Evolutionary conservation across 2,888 invertebrate genomes (phyloP).

Genomic region (Aporophyla nigra): DNA sequence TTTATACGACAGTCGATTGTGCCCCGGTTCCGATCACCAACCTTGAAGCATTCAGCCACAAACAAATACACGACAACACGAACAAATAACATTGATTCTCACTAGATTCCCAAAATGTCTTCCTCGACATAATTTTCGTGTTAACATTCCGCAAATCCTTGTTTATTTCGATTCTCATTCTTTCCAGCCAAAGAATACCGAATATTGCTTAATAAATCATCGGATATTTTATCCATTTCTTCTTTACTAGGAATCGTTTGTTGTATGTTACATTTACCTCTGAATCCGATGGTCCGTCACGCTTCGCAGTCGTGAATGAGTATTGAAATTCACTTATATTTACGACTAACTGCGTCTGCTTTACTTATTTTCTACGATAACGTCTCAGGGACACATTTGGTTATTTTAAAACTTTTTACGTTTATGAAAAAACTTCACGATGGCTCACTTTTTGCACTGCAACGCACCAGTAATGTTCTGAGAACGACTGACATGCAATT

Average conservation of each 20-base stretch:
- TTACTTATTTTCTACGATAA: conserved; percentile 71
- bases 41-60: conserved; percentile 57
- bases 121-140: conserved; percentile 66
- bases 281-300: conserved; percentile 47
- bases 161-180: conserved; percentile 65
- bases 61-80: conserved; percentile 64
- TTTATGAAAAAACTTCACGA: conserved; percentile 73
- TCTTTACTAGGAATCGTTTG: conserved; percentile 49
- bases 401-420: conserved; percentile 71
- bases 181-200: conserved; percentile 46
- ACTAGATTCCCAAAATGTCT: conserved; percentile 63
- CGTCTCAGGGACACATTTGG: conserved; percentile 66
- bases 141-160: conserved; percentile 70
- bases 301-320: conserved; percentile 45
- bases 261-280: conserved; percentile 66
- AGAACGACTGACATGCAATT: conserved; percentile 75
- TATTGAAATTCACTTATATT: conserved; percentile 61
- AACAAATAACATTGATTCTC: conserved; percentile 59
- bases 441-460: conserved; percentile 67
- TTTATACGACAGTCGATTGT: conserved; percentile 67
- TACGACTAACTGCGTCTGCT: conserved; percentile 62
- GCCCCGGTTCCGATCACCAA: conserved; percentile 62
- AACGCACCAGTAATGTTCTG: conserved; percentile 70
- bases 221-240: conserved; percentile 51
- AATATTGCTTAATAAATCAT: conserved; percentile 62